Evolutionary conservation across 2,888 invertebrate genomes (phyloP).

Genomic region (Eristalinus sepulchralis): DNA sequence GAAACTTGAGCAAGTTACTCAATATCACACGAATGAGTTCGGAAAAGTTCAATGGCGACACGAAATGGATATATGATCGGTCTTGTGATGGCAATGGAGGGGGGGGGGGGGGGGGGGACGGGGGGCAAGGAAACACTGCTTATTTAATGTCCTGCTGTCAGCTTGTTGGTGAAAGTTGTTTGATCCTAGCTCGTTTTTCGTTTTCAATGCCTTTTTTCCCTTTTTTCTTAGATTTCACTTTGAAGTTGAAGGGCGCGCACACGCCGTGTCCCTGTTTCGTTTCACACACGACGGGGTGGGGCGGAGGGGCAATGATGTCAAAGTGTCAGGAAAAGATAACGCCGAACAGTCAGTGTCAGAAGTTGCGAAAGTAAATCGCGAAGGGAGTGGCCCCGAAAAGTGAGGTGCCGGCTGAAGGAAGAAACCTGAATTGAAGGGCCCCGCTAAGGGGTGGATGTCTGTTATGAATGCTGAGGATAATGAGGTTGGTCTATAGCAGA

Average conservation of each 20-base stretch:
- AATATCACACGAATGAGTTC: constrained; percentile 25
- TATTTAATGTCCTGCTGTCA: constrained; percentile 31
- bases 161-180: constrained; percentile 20
- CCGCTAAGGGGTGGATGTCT: no score
- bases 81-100: not conserved
- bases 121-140: constrained; percentile 15
- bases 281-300: not conserved
- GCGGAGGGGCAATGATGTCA: not conserved
- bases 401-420: no score
- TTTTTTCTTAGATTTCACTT: constrained; percentile 1
- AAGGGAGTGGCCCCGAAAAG: not conserved
- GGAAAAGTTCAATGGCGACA: constrained; percentile 53
- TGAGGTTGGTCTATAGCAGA: no score
- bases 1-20: constrained; percentile 44
- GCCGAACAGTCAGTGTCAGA: not conserved
- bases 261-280: not conserved
- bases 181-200: constrained; percentile 1
- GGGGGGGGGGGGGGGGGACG: not conserved
- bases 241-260: not conserved
- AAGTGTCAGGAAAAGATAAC: not conserved
- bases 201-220: not conserved
- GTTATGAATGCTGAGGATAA: no score
- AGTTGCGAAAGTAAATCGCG: not conserved
- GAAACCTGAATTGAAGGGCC: no score
- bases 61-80: constrained; percentile 31